phyloP scores from a whole-genome alignment of 1,140 invertebrate species.

The Harlomillsia oculata region DNA sequence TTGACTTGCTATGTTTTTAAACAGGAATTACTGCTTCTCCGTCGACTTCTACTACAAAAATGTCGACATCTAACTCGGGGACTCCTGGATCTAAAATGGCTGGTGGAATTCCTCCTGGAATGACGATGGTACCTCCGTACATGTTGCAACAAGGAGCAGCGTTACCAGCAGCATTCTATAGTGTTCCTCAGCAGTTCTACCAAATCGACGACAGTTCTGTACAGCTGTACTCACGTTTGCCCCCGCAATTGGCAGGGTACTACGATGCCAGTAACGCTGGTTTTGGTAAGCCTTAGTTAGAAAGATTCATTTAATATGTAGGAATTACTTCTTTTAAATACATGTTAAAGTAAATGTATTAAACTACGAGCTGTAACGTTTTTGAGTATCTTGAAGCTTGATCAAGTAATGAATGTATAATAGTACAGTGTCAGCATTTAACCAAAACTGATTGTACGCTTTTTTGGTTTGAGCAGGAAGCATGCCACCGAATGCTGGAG shows the following conservation, averaged over 20 bases:
- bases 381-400: background rate
- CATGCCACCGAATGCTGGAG: too few relatives aligned
- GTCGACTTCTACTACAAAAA: constrained; percentile 23
- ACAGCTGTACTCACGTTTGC: constrained; percentile 30
- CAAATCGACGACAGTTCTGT: constrained; percentile 27
- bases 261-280: constrained; percentile 27
- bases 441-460: too few relatives aligned
- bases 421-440: too few relatives aligned
- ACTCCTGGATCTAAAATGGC: constrained; percentile 20
- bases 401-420: too few relatives aligned
- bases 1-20: too few relatives aligned
- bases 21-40: constrained; percentile 22
- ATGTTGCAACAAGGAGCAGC: constrained; percentile 28
- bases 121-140: constrained; percentile 34
- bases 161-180: constrained; percentile 26
- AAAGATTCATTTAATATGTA: too few relatives aligned
- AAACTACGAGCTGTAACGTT: background rate
- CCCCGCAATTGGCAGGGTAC: constrained; percentile 27
- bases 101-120: constrained; percentile 31
- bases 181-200: constrained; percentile 27
- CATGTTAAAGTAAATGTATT: background rate
- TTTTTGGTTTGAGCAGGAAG: too few relatives aligned
- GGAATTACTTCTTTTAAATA: too few relatives aligned
- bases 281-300: constrained; percentile 30
- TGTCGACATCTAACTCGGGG: constrained; percentile 16